Base-by-base conservation (phyloP, 1,140 invertebrate species). In the Drepana arcuata region DNA sequence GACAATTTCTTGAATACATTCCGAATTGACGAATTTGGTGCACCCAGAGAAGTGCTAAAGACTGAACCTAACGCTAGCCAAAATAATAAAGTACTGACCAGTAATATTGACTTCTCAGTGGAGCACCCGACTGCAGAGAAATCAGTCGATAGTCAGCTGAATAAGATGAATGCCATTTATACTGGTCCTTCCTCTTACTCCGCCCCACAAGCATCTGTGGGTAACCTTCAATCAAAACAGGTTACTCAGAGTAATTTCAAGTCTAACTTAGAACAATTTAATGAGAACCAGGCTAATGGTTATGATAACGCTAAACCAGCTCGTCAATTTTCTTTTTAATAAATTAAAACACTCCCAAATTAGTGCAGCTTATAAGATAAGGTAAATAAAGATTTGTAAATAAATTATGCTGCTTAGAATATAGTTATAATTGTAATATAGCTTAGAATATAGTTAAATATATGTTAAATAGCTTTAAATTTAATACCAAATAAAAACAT, bases 101-200 rank as follows among this genome's bases (percentile, higher is more conserved):
- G 42, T 34, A 54, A 59, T 34, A 31, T 79, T 14, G 59, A 69
- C 33, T 73, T 45, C 29, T 42, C 52, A 5, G 40, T 71, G 9
- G 41, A 59, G 11, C 64, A 73, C 29, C 52, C 54, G 1, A 31
- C 38, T 16, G 38, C 55, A 23, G 25, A 25, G 14, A 57, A 48
- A 38, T 47, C 52, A 42, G 32, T 47, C 7, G 41, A 54, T 21
- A 43, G 33, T 40, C 29, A 23, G 35, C 10, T 26, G n/a, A 62
- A 45, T 34, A 49, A 48, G 14, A 31, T 60, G 10, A 57, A 47
- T 40, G 48, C 39, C 12, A 33, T 70, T 11, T 81, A 81, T 34
- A 42, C 56, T 16, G 73, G 77, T 2, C 69, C 71, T 13, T 74
- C 71, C 6, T 81, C 77, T 24, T 81, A 81, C 34, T 70, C 48